These are phyloP conservation scores for Aporophyla nigra DNA, from an alignment of 2,888 invertebrate species.

Conservation along the genomic window DNA sequence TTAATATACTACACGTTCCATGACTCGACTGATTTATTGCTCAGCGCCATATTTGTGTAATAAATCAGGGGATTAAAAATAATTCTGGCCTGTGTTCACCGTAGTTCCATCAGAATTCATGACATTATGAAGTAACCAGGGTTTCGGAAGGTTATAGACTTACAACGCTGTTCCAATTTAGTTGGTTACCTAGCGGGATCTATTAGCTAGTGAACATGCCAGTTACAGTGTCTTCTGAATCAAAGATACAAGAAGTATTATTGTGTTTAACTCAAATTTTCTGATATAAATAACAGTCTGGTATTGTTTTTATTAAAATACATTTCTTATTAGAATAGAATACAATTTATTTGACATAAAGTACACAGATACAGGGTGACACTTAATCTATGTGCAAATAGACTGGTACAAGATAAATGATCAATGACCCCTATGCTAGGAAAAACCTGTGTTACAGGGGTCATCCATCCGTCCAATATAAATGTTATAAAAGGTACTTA, in stretches of 20 bases:
- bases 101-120: slow-evolving; percentile 28
- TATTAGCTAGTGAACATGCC: background rate
- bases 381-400: no score
- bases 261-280: no score
- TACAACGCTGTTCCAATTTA: background rate
- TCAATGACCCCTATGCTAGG: no score
- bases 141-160: background rate
- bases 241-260: background rate
- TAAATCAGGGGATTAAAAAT: slow-evolving; percentile 62
- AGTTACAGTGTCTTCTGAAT: background rate
- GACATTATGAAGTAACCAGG: slow-evolving; percentile 11
- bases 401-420: no score
- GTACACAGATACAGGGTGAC: no score
- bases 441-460: no score
- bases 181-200: background rate
- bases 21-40: slow-evolving; percentile 48
- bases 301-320: no score
- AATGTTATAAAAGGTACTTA: no score
- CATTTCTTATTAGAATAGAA: no score
- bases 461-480: no score
- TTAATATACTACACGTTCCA: slow-evolving; percentile 56
- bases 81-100: slow-evolving; percentile 29
- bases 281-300: no score
- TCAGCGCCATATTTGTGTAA: slow-evolving; percentile 46
- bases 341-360: no score